These are phyloP conservation scores for Brachionus rubens DNA, from an alignment of 1,140 invertebrate genomes.

Conservation along the genomic window DNA sequence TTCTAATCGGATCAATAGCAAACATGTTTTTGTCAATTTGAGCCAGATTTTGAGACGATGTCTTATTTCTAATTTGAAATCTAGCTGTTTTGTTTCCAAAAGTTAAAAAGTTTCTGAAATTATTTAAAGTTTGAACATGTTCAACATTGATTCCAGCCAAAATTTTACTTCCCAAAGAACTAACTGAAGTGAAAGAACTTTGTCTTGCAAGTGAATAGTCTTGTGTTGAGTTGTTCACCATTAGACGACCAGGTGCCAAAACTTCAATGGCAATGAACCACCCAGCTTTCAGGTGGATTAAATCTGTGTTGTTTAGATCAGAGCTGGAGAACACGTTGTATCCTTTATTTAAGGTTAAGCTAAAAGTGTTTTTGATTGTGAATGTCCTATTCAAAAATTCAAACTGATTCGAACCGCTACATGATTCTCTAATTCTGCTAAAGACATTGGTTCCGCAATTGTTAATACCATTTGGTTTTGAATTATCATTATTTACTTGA, in stretches of 20 bases:
- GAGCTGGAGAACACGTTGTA: not conserved
- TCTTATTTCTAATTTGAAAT: not conserved
- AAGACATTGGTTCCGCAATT: not conserved
- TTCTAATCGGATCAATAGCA: not conserved
- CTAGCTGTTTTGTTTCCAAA: not conserved
- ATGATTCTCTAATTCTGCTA: not conserved
- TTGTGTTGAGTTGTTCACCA: not conserved
- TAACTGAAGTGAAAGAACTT: too few species aligned
- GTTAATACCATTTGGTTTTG: not conserved
- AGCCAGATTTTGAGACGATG: not conserved
- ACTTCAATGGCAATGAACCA: not conserved
- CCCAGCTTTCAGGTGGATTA: not conserved
- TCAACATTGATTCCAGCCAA: constrained; percentile 3
- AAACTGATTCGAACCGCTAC: not conserved
- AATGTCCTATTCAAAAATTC: not conserved
- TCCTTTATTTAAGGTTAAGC: not conserved
- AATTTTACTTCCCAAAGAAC: not conserved
- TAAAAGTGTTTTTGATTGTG: not conserved
- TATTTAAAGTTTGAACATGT: not conserved
- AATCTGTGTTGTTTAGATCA: not conserved
- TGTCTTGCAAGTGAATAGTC: too few species aligned
- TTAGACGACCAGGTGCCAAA: not conserved
- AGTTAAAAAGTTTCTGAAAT: not conserved
- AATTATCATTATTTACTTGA: not conserved
- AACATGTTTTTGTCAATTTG: not conserved